Evolutionary conservation across 2,113 vertebrate species (phyloP).

Genomic region (Fulica atra): DNA sequence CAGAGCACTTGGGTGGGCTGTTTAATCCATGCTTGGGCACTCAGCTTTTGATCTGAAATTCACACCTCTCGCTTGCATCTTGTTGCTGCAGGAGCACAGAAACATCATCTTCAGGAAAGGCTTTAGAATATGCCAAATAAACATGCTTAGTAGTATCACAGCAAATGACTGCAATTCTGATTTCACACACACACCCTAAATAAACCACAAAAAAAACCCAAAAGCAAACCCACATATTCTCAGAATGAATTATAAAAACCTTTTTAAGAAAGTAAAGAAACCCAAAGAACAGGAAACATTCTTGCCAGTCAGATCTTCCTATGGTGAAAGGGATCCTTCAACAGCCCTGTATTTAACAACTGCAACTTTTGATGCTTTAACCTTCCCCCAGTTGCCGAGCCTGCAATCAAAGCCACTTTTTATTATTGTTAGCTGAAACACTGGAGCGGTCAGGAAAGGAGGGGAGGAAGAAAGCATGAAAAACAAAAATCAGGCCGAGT

Average conservation of each 20-base stretch:
- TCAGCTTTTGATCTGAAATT: neutral
- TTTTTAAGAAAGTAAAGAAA: neutral
- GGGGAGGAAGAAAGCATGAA: neutral
- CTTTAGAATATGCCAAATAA: neutral
- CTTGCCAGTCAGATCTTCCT: neutral
- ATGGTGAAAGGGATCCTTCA: neutral
- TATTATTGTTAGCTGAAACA: neutral
- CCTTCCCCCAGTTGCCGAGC: neutral
- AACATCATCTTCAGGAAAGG: neutral
- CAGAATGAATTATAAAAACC: neutral
- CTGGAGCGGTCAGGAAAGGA: neutral
- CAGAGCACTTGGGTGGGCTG: neutral
- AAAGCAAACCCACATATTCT: neutral
- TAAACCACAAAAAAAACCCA: neutral
- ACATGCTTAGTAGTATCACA: neutral
- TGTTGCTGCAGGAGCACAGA: neutral
- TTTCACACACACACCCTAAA: neutral
- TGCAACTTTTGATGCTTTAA: neutral
- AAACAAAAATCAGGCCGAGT: neutral
- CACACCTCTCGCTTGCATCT: neutral
- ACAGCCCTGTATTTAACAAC: neutral
- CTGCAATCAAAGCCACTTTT: neutral
- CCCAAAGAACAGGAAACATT: neutral
- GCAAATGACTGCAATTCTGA: neutral
- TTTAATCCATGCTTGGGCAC: neutral